Base-by-base conservation (phyloP, 2,888 invertebrate genomes). In the Megastigmus dorsalis region DNA sequence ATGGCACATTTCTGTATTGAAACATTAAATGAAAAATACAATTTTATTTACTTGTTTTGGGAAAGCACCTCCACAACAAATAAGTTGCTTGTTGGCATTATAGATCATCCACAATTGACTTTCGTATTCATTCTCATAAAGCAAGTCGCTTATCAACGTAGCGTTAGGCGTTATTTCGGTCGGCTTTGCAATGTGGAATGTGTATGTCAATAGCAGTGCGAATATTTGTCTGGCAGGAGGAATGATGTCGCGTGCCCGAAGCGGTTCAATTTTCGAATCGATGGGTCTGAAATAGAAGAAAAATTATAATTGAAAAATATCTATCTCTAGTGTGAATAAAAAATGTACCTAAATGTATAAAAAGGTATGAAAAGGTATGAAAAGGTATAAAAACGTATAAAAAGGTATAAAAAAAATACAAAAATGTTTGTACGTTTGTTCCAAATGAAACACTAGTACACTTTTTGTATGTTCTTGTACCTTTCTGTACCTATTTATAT, bases 91-190 rank as follows among this genome's bases (percentile, higher is more conserved):
- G 88, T 96, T 95, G 71, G 90, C 89, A 88, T 98, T 97, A 89
- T 95, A 99, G 76, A 99, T 84, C 95, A 98, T 95, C 97, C 98
- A 98, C 88, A 99, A 90, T 89, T 99, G 97, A 6, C 97, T 95
- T 89, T 99, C 98, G 86, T 94, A 97, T 89, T 98, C 97, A 0
- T 95, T 95, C 89, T 99, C 99, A 87, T 99, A 99, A 45, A 99
- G 90, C 84, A 95, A 91, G 84, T 95, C 94, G 86, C 95, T 95
- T 41, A 99, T 90, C 72, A 95, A 84, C 0, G 96, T 92, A 74
- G 94, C 92, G 84, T 94, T 93, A 0, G 96, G 92, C 0, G 94
- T 90, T 50, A 96, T 93, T 88, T 98, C 98, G 2, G 94, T 93
- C 0, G 93, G 89, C 86, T 97, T 97, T 10, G 92, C 89, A 80